These are phyloP conservation scores for Oxytorus armatus DNA, from an alignment of 2,888 invertebrate species.

Conservation along the genomic window DNA sequence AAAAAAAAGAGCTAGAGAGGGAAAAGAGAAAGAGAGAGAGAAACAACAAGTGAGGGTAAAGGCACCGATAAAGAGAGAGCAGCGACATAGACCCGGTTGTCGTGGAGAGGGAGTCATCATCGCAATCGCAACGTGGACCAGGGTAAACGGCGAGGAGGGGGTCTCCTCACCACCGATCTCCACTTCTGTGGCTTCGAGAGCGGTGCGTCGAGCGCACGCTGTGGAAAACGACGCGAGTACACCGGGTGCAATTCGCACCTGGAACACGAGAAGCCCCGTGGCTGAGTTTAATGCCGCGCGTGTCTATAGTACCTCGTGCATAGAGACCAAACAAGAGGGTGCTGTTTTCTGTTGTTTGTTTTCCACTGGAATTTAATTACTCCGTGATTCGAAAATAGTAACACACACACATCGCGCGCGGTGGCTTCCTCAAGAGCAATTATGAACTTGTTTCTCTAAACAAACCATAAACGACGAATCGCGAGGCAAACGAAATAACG, in stretches of 20 bases:
- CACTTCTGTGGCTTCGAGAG: slow-evolving; percentile 66
- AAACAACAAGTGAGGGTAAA: slow-evolving; percentile 68
- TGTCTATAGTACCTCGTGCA: slow-evolving; percentile 26
- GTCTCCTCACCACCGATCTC: slow-evolving; percentile 85
- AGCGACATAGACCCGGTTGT: slow-evolving; percentile 64
- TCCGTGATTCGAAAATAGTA: slow-evolving; percentile 32
- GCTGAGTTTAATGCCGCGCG: slow-evolving; percentile 56
- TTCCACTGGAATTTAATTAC: slow-evolving; percentile 35
- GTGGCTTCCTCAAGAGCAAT: slow-evolving; percentile 32
- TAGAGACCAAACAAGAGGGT: slow-evolving; percentile 8
- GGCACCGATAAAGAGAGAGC: slow-evolving; percentile 70
- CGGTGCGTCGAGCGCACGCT: slow-evolving; percentile 67
- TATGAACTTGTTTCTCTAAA: slow-evolving; percentile 26
- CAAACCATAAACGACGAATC: slow-evolving; percentile 1
- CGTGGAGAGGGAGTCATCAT: slow-evolving; percentile 67
- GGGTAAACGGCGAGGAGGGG: slow-evolving; percentile 82
- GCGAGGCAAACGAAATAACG: slow-evolving; percentile 2
- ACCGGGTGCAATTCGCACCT: slow-evolving; percentile 68
- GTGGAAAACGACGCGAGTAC: slow-evolving; percentile 69
- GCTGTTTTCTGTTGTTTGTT: neutral
- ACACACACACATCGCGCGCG: slow-evolving; percentile 25
- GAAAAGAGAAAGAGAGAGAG: slow-evolving; percentile 54
- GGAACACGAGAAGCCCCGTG: slow-evolving; percentile 66
- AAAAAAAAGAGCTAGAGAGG: slow-evolving; percentile 44
- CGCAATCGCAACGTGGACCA: slow-evolving; percentile 67